These are phyloP conservation scores for Watersipora subatra DNA, from an alignment of 1,140 invertebrate genomes.

Conservation along the genomic window DNA sequence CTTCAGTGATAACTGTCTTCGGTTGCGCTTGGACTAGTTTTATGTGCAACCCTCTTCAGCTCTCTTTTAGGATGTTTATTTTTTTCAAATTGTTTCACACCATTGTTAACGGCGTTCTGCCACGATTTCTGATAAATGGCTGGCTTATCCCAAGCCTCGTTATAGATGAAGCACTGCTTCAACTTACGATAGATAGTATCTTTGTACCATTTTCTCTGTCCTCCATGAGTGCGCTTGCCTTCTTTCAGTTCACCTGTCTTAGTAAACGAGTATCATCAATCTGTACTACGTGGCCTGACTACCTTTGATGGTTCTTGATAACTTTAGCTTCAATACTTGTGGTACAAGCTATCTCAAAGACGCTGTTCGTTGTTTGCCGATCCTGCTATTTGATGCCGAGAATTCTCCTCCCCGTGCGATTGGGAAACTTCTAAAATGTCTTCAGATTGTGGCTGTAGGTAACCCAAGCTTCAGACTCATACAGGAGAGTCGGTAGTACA, in stretches of 20 bases:
- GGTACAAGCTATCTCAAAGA: background rate
- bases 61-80: background rate
- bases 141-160: background rate
- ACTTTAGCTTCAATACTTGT: background rate
- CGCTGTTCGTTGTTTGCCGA: background rate
- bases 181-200: slow-evolving; percentile 1
- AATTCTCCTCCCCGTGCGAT: background rate
- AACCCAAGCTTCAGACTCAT: slow-evolving; percentile 7
- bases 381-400: background rate
- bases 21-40: background rate
- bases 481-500: slow-evolving; percentile 7
- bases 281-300: slow-evolving; percentile 7
- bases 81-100: background rate
- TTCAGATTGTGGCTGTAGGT: slow-evolving; percentile 3
- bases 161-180: background rate
- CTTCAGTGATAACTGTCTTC: background rate
- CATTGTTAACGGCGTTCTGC: too few species aligned
- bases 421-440: background rate
- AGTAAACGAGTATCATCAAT: slow-evolving; percentile 6
- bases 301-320: background rate
- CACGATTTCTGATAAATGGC: background rate
- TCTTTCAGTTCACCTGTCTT: slow-evolving; percentile 4
- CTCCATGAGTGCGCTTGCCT: too few species aligned
- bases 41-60: background rate
- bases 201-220: slow-evolving; percentile 3